phyloP scores from a whole-genome alignment of 2,113 vertebrate species.

The Dipodomys stephensi region DNA sequence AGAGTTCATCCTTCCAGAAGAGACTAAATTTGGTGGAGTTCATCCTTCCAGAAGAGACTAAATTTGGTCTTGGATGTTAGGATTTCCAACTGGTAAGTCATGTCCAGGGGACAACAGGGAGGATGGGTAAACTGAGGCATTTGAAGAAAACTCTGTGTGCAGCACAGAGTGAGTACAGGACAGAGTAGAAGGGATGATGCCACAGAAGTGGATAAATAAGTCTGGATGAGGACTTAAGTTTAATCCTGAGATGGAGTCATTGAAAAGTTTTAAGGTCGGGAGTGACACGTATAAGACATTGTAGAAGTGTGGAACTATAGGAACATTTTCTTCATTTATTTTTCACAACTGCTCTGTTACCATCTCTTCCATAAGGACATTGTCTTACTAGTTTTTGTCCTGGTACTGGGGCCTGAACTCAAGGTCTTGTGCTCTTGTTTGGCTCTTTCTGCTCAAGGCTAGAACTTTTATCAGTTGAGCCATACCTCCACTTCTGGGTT shows the following conservation, averaged over 20 bases:
- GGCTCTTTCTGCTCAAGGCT: no score
- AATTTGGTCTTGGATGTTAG: neutral
- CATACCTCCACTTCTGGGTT: no score
- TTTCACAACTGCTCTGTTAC: no score
- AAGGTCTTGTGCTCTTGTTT: no score
- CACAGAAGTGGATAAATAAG: neutral
- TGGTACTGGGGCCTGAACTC: no score
- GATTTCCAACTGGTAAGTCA: neutral
- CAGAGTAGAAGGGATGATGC: neutral
- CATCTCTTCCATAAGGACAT: neutral
- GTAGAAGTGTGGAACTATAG: neutral
- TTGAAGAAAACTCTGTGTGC: neutral
- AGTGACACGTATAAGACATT: neutral
- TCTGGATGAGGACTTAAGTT: neutral
- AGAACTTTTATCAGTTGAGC: no score
- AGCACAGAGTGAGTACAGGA: neutral
- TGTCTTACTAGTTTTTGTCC: neutral
- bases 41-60: neutral
- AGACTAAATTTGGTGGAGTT: neutral
- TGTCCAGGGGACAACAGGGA: neutral
- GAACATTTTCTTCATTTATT: neutral
- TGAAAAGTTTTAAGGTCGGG: neutral
- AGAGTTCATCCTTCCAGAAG: neutral
- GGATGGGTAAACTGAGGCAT: neutral
- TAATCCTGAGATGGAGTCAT: neutral